Percentiles rank a stretch among this genome's conserved stretches.
These are phyloP conservation scores for Perca flavescens DNA, from an alignment of 2,113 vertebrate species.

Conservation along the genomic window DNA sequence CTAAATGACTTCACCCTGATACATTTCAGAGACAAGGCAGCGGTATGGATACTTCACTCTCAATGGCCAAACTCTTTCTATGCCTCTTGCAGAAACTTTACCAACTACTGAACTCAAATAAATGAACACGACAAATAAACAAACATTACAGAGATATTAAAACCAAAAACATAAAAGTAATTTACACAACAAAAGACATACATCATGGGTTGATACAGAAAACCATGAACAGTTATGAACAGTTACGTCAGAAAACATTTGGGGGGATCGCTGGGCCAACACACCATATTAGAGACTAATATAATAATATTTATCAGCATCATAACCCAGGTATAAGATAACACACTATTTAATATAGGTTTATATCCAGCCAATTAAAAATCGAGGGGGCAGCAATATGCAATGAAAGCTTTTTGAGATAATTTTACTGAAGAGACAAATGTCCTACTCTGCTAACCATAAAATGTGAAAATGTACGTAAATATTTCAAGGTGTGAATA, in stretches of 20 bases:
- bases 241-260: conserved; percentile 43
- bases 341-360: conserved; percentile 65
- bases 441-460: not conserved
- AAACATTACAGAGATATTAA: conserved; percentile 52
- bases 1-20: conserved; percentile 1
- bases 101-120: conserved; percentile 54
- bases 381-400: conserved; percentile 58
- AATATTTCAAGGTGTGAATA: conserved; percentile 14
- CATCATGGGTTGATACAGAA: conserved; percentile 59
- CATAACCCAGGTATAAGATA: conserved; percentile 66
- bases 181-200: conserved; percentile 66
- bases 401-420: conserved; percentile 55
- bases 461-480: not conserved
- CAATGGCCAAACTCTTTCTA: conserved; percentile 70
- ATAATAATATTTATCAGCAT: conserved; percentile 70
- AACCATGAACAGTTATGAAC: conserved; percentile 47
- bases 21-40: conserved; percentile 11
- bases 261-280: conserved; percentile 56
- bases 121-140: conserved; percentile 61
- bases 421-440: conserved; percentile 15
- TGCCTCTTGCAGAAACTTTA: conserved; percentile 51
- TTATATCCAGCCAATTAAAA: conserved; percentile 65
- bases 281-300: conserved; percentile 68
- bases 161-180: conserved; percentile 53
- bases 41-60: not conserved